Base-by-base conservation (phyloP, 2,113 vertebrate genomes). In the Thunnus thynnus region DNA sequence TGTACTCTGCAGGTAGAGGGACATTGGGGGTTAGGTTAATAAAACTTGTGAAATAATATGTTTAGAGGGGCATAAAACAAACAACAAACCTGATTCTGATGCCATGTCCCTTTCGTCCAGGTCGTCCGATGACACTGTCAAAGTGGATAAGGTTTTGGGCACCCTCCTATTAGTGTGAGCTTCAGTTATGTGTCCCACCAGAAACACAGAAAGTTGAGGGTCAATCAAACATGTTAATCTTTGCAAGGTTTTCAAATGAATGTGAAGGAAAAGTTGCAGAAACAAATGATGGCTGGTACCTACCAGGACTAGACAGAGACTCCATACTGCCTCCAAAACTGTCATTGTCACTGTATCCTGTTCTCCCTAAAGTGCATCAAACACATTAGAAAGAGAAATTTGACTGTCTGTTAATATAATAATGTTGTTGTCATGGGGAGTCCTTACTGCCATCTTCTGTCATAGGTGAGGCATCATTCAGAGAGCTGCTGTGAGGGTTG, bases 221-320 rank as follows among this genome's bases (percentile, higher is more conserved):
- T 13, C 41, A 50, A 58, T 46, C 0, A 56, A 77, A 78, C 1
- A 69, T 8, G 4, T 72, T 6, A 22, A 22, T n/a, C 12, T 50
- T 54, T 57, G 12, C 7, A 72, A 58, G 4, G 16, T 44, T 63
- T 25, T 22, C 0, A 78, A 60, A 62, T 63, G 54, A 20, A 54
- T 13, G 41, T 27, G 5, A 72, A 71, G 14, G 22, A 65, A 64
- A 72, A 48, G 13, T 62, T 14, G 50, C 13, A 48, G 20, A 78
- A 44, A 80, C 3, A 36, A 47, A 77, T 0, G 17, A 1, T 32
- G 47, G 17, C 3, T 14, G 56, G 13, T 17, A 18, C 20, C 20
- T 71, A 98, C 98, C 97, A 89, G 97, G 97, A 64, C 97, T 98
- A 16, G 96, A 96, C 47, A 88, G 95, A 22, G 98, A 96, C 56